Base-by-base conservation (phyloP, 2,113 vertebrate species). In the Nanorana parkeri region DNA sequence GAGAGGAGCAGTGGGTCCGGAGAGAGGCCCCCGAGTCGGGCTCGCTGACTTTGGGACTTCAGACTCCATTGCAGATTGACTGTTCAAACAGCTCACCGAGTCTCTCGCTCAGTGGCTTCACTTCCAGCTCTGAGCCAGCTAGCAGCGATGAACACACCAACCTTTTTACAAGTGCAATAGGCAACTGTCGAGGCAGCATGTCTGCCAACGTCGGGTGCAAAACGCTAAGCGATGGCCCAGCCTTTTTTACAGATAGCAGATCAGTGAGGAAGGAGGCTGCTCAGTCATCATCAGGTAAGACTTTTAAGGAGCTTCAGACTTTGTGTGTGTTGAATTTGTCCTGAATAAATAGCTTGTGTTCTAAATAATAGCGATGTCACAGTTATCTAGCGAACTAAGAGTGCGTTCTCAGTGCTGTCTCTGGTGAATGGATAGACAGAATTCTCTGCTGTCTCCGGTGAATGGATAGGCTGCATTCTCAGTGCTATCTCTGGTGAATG, bases 121-220 rank as follows among this genome's bases (percentile, higher is more conserved):
- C 93, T 51, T 91, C 93, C 1, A 88, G 78, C 85, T 91, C 93
- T 0, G 94, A 95, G 85, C 85, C 88, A 0, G 85, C 87, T 80
- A 86, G 88, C 89, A 89, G 54, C 1, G 93, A 94, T 0, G 92
- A 95, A 51, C 96, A 98, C 87, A 96, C 95, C n/a, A 98, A 96
- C 85, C 93, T 98, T 84, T 96, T 97, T 88, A 95, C 95, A 84
- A 95, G 94, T 86, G 94, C 95, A 90, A 94, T 94, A 89, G 94
- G 94, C 84, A 94, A 88, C 91, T 94, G 93, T 91, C 90, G 93
- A 80, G 90, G 83, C 72, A 8, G 88, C 41, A 86, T 75, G 83
- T 87, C 91, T 20, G 58, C 73, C 47, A 80, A 85, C 83, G 71
- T 84, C 65, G 89, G 91, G 74, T 90, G 92, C 3, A 94, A 92